Evolutionary conservation across 2,888 invertebrate genomes (phyloP).

Genomic region (Hydraecia micacea): DNA sequence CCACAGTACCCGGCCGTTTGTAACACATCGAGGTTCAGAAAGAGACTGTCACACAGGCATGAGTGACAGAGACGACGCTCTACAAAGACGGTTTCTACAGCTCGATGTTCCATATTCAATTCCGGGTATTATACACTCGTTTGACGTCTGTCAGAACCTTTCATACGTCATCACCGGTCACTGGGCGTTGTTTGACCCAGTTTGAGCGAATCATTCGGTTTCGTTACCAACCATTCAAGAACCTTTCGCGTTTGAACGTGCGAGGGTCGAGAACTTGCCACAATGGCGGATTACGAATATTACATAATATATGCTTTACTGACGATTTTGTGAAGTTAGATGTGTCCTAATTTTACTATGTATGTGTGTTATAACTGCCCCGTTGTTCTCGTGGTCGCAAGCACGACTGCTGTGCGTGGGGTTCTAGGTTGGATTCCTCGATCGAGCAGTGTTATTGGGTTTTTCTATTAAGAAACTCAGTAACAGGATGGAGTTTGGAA

Average conservation of each 20-base stretch:
- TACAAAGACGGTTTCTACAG: background rate
- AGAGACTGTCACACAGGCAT: background rate
- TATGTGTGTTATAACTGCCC: too few relatives aligned
- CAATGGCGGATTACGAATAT: constrained; percentile 48
- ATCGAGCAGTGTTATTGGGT: too few relatives aligned
- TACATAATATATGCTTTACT: constrained; percentile 25
- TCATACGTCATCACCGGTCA: constrained; percentile 16
- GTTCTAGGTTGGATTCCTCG: too few relatives aligned
- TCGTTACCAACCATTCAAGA: constrained; percentile 54
- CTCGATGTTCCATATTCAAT: background rate
- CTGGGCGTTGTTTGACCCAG: constrained; percentile 46
- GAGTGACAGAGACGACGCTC: background rate
- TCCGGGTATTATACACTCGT: background rate
- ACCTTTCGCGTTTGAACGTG: constrained; percentile 31
- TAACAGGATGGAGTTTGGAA: background rate
- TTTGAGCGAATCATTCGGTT: constrained; percentile 42
- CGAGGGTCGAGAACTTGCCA: constrained; percentile 25
- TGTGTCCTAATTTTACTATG: background rate
- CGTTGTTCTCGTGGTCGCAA: too few relatives aligned
- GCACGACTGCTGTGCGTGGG: too few relatives aligned
- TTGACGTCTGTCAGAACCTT: constrained; percentile 11
- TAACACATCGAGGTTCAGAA: background rate
- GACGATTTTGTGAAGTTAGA: constrained; percentile 10
- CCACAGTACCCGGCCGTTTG: background rate
- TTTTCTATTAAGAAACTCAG: too few relatives aligned